Percentiles rank a stretch among this genome's conserved stretches.
phyloP scores from a whole-genome alignment of 2,113 vertebrate genomes.

The Ursus arctos region DNA sequence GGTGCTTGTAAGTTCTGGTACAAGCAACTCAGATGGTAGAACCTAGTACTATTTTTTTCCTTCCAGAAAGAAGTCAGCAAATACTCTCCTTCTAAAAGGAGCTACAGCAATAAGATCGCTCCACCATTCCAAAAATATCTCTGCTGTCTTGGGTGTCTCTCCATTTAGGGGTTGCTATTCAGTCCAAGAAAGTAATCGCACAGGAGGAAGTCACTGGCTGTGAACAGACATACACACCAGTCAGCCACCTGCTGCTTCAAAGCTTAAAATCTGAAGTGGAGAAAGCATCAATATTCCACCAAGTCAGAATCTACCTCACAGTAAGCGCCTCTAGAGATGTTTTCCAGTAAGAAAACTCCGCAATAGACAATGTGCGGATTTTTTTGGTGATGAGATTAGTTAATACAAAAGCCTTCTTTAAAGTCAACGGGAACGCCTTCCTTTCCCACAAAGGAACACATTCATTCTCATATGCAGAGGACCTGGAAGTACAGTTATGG shows the following conservation, averaged over 20 bases:
- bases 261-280: neutral
- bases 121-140: neutral
- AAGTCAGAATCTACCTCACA: neutral
- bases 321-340: neutral
- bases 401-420: neutral
- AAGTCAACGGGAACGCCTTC: neutral
- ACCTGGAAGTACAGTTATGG: neutral
- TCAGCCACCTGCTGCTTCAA: neutral
- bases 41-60: neutral
- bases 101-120: neutral
- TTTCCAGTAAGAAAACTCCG: neutral
- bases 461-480: neutral
- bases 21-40: neutral
- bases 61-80: neutral
- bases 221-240: accelerated
- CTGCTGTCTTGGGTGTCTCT: neutral
- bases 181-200: neutral
- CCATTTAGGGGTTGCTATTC: neutral
- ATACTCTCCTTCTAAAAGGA: slow-evolving; percentile 1
- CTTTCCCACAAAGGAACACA: neutral
- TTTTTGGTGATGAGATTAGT: neutral
- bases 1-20: neutral
- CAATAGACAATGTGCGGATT: neutral
- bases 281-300: neutral
- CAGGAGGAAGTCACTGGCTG: neutral